A percentile compares a stretch with the other conserved stretches of the same genome.
phyloP scores from a whole-genome alignment of 2,113 vertebrate genomes.

The Prolemur simus region DNA sequence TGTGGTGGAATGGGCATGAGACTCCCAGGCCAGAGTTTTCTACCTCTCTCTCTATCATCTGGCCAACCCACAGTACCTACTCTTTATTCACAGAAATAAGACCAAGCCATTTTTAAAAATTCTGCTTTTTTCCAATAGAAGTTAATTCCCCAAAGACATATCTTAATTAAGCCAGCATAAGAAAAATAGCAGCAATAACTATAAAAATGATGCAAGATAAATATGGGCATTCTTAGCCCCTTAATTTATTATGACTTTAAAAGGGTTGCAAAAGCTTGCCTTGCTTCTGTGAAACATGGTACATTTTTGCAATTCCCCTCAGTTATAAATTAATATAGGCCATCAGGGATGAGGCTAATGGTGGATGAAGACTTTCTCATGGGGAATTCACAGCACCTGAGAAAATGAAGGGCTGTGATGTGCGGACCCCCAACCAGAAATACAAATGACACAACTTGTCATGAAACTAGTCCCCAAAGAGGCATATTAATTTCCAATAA shows the following conservation, averaged over 20 bases:
- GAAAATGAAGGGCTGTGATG: constrained; percentile 63
- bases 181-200: constrained; percentile 80
- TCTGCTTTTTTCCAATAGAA: constrained; percentile 32
- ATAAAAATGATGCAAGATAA: constrained; percentile 82
- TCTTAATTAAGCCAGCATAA: constrained; percentile 70
- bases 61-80: not conserved
- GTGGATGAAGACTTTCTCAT: constrained; percentile 71
- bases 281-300: constrained; percentile 79
- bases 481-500: constrained; percentile 68
- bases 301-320: constrained; percentile 76
- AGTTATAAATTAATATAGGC: constrained; percentile 81
- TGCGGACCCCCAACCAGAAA: constrained; percentile 60
- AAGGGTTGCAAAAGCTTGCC: constrained; percentile 78
- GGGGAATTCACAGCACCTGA: constrained; percentile 78
- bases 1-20: not conserved
- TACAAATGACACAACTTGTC: constrained; percentile 62
- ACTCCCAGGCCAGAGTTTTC: not conserved
- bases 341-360: constrained; percentile 73
- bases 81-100: constrained; percentile 50
- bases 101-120: not conserved
- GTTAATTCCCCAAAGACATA: constrained; percentile 55
- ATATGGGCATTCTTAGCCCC: constrained; percentile 72
- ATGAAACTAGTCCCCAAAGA: constrained; percentile 60
- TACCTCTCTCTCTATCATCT: constrained; percentile 21
- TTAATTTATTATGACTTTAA: constrained; percentile 83